Percentiles rank a stretch among this genome's conserved stretches.
Evolutionary conservation across 2,113 vertebrate species (phyloP).

Genomic region (Scomber japonicus): DNA sequence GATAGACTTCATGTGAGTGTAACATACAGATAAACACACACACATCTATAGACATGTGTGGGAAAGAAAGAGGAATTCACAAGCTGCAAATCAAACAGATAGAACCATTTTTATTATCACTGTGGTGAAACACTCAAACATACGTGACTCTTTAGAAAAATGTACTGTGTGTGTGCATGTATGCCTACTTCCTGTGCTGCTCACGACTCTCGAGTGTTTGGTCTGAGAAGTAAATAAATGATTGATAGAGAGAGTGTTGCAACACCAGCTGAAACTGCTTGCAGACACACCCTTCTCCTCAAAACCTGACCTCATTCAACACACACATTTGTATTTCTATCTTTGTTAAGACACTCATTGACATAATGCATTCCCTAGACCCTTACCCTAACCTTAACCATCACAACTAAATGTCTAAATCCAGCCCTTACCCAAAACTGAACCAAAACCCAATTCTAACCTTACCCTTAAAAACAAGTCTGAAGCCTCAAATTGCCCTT

Average conservation of each 20-base stretch:
- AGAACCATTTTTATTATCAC: not conserved
- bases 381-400: too few relatives aligned
- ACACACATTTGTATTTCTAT: not conserved
- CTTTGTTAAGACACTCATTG: too few relatives aligned
- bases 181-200: not conserved
- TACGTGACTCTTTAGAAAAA: not conserved
- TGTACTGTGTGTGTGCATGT: not conserved
- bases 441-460: too few relatives aligned
- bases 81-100: conserved; percentile 31
- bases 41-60: not conserved
- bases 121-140: conserved; percentile 27
- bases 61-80: conserved; percentile 28
- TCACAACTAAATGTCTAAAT: too few relatives aligned
- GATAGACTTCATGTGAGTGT: not conserved
- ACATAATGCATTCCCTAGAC: too few relatives aligned
- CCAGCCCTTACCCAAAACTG: too few relatives aligned
- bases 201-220: not conserved
- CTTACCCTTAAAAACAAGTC: too few relatives aligned
- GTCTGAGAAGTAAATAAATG: conserved; percentile 36
- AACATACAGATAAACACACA: not conserved
- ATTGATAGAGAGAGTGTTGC: conserved; percentile 38
- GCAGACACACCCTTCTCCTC: conserved; percentile 10
- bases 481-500: too few relatives aligned
- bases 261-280: conserved; percentile 5
- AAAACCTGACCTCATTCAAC: not conserved